Conservation (phyloP, 2,888 invertebrate genomes). For the Eilema griseolum region DNA sequence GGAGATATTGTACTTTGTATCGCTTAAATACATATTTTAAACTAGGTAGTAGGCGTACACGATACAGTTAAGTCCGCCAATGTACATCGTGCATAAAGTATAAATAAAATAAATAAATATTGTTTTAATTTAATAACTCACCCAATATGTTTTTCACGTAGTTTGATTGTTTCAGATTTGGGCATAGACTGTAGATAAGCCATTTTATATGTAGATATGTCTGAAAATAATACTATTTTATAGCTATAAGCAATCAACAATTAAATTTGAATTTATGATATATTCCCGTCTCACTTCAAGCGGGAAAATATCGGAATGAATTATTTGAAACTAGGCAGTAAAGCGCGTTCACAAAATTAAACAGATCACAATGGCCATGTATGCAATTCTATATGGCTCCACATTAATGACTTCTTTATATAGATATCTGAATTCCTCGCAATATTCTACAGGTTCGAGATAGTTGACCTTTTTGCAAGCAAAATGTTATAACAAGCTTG, state of each 20-base stretch:
- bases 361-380: not conserved
- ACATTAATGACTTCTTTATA: not conserved
- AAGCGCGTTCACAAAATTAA: not conserved
- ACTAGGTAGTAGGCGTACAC: no score
- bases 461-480: not conserved
- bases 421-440: not conserved
- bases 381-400: not conserved
- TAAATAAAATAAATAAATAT: not conserved
- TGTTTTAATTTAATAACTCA: constrained; percentile 76
- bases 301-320: not conserved
- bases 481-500: not conserved
- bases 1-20: not conserved
- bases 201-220: constrained; percentile 69
- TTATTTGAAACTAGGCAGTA: not conserved
- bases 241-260: not conserved
- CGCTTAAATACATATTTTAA: not conserved
- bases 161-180: constrained; percentile 92
- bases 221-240: constrained; percentile 45
- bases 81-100: no score
- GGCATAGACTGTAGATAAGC: constrained; percentile 90
- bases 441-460: not conserved
- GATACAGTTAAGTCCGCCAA: no score
- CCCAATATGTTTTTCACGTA: constrained; percentile 94
- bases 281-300: not conserved
- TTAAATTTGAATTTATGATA: not conserved